Percentiles rank a stretch among this genome's conserved stretches.
Conservation (phyloP, 2,888 invertebrate genomes). For the Eupelmus urozonus region DNA sequence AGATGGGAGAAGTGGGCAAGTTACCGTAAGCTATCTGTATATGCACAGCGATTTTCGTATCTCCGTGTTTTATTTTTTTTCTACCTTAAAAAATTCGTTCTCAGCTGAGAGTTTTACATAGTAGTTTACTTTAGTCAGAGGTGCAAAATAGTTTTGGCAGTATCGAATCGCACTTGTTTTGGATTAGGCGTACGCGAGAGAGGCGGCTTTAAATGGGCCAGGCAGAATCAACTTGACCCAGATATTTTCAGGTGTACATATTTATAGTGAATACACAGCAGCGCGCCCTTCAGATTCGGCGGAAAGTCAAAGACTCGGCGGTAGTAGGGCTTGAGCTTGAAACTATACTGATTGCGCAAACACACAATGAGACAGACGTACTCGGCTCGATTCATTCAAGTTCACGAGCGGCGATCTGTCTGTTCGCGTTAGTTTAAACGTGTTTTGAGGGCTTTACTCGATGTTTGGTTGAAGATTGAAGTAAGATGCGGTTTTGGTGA, state of each 20-base stretch:
- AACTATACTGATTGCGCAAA: conserved; percentile 27
- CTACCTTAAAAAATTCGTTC: neutral
- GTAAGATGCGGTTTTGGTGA: too few relatives aligned
- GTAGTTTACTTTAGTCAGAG: too few relatives aligned
- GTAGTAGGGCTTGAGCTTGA: neutral
- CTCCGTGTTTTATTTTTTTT: neutral
- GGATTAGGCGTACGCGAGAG: neutral
- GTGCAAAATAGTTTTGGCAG: neutral
- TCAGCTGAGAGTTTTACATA: too few relatives aligned
- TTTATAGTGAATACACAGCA: conserved; percentile 47
- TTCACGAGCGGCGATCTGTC: neutral
- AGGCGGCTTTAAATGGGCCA: conserved; percentile 16
- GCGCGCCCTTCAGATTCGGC: conserved; percentile 35
- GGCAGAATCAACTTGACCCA: conserved; percentile 46
- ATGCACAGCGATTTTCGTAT: too few relatives aligned
- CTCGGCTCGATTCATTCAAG: neutral
- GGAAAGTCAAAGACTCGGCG: conserved; percentile 24
- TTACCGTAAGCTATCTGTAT: too few relatives aligned
- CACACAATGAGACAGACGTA: neutral
- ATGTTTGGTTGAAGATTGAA: too few relatives aligned
- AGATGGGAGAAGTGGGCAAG: too few relatives aligned
- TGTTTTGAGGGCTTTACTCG: too few relatives aligned
- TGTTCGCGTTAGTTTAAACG: too few relatives aligned
- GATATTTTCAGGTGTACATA: conserved; percentile 38
- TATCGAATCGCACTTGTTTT: neutral